phyloP scores from a whole-genome alignment of 2,113 vertebrate genomes.

The Antechinus stuartii region DNA sequence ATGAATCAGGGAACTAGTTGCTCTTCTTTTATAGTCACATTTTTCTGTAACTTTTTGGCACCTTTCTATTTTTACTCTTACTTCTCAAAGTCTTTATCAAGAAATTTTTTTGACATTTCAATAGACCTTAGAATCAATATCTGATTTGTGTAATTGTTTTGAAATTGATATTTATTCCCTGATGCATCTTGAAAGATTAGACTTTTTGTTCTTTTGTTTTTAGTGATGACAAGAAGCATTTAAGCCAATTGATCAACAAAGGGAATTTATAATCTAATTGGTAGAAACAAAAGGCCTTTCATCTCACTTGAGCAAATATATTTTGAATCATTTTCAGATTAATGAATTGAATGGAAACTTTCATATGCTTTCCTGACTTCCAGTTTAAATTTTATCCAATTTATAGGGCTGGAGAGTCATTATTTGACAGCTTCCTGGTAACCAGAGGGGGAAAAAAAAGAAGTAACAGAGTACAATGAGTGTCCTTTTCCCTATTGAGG shows the following conservation, averaged over 20 bases:
- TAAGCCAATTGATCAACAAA: neutral
- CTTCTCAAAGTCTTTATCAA: neutral
- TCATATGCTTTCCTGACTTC: neutral
- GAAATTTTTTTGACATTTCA: conserved; percentile 1
- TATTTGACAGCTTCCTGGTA: neutral
- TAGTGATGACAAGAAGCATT: conserved; percentile 17
- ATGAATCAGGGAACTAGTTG: neutral
- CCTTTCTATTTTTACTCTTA: neutral
- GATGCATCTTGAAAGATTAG: neutral
- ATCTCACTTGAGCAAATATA: neutral
- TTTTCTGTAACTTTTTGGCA: neutral
- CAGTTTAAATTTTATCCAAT: neutral
- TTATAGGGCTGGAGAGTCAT: neutral
- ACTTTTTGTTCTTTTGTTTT: conserved; percentile 4
- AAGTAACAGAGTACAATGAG: neutral
- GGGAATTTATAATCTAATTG: neutral
- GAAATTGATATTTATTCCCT: neutral
- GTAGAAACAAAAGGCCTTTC: conserved; percentile 6
- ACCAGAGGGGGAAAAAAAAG: neutral
- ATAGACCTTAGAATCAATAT: neutral
- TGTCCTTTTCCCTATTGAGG: neutral
- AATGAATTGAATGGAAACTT: neutral
- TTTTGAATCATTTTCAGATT: conserved; percentile 8
- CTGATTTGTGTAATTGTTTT: neutral
- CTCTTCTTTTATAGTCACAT: neutral